Conservation (phyloP, 2,888 invertebrate species). For the Adelphocoris suturalis region DNA sequence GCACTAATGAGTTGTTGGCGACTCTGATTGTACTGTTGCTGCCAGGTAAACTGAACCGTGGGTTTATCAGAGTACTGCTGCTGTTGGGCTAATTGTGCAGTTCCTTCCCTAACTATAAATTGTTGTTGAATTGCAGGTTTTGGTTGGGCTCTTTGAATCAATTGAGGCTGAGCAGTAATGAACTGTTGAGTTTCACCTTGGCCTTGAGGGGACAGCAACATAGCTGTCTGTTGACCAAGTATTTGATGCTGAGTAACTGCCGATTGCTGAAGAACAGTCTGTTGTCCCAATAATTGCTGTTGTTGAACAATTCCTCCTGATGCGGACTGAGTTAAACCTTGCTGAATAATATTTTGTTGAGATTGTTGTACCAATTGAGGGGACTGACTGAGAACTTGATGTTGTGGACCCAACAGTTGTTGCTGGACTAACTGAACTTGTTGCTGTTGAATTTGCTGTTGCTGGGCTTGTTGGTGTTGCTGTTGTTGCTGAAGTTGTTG, state of each 20-base stretch:
- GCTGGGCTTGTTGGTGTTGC: conserved; percentile 80
- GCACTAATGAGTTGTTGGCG: conserved; percentile 76
- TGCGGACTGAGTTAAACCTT: conserved; percentile 67
- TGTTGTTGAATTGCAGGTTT: conserved; percentile 74
- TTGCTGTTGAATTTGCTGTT: conserved; percentile 78
- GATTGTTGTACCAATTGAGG: conserved; percentile 81
- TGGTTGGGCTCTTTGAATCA: conserved; percentile 75
- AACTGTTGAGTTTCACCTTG: conserved; percentile 76
- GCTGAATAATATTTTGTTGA: conserved; percentile 78
- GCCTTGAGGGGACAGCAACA: conserved; percentile 72
- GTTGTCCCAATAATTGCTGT: conserved; percentile 73
- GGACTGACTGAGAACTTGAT: conserved; percentile 79
- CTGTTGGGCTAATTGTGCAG: conserved; percentile 75
- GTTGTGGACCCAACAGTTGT: conserved; percentile 78
- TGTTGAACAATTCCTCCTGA: conserved; percentile 75
- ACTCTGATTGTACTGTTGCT: conserved; percentile 77
- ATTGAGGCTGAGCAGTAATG: conserved; percentile 76
- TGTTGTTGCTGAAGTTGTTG: conserved; percentile 79
- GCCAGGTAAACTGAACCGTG: conserved; percentile 76
- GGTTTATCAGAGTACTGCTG: conserved; percentile 77
- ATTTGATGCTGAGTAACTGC: conserved; percentile 75
- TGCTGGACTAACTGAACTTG: conserved; percentile 78
- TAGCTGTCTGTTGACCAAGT: conserved; percentile 75
- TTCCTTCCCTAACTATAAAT: conserved; percentile 75
- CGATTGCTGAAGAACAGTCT: conserved; percentile 75